Percentiles rank a stretch among this genome's conserved stretches.
Conservation (phyloP, 2,888 invertebrate genomes). For the Xanthia togata region DNA sequence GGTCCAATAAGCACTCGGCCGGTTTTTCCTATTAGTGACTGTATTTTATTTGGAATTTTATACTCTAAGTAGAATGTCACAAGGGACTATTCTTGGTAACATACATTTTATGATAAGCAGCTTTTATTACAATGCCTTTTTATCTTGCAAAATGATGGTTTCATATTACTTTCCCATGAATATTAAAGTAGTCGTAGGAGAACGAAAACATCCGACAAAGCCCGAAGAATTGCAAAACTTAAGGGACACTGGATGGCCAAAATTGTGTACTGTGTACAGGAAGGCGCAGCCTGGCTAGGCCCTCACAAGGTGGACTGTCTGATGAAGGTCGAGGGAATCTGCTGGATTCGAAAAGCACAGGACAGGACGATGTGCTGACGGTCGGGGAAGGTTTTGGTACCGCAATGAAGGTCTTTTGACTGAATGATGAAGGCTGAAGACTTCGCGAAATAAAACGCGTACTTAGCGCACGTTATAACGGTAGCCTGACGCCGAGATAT, state of each 20-base stretch:
- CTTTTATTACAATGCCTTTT: slow-evolving; percentile 25
- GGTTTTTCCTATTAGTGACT: not conserved
- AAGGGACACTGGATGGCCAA: too few species aligned
- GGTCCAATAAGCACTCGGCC: too few species aligned
- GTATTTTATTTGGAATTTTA: slow-evolving; percentile 1
- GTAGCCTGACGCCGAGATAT: too few species aligned
- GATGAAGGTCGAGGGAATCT: not conserved
- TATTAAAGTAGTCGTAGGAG: slow-evolving; percentile 14
- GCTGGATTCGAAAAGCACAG: not conserved
- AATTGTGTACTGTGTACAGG: too few species aligned
- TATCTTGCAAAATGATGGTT: slow-evolving; percentile 29
- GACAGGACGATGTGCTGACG: too few species aligned
- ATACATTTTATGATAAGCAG: slow-evolving; percentile 23
- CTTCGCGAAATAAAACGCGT: too few species aligned
- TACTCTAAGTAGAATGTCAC: not conserved
- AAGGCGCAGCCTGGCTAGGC: not conserved
- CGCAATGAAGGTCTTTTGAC: too few species aligned
- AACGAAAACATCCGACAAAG: not conserved
- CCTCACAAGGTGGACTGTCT: too few species aligned
- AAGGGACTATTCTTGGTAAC: slow-evolving; percentile 18
- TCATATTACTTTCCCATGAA: slow-evolving; percentile 33
- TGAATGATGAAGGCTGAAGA: not conserved
- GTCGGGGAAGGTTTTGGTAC: too few species aligned
- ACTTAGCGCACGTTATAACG: too few species aligned
- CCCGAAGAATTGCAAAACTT: not conserved